Conservation (phyloP, 2,113 vertebrate species). For the Ochotona curzoniae region DNA sequence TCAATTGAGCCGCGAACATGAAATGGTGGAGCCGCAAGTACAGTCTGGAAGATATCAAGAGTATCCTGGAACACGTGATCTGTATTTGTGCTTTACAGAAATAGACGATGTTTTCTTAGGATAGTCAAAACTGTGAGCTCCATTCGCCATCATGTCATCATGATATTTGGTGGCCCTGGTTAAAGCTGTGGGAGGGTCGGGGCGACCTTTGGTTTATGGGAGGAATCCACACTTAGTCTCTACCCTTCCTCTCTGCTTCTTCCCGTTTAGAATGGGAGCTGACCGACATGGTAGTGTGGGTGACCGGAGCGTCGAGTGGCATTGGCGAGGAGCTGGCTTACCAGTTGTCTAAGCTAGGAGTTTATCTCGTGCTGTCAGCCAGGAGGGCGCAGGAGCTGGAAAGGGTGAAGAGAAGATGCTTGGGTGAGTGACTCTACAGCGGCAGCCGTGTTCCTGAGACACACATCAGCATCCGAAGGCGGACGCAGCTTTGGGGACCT, state of each 20-base stretch:
- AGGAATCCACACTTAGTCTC: background rate
- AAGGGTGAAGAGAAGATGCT: slow-evolving; percentile 91
- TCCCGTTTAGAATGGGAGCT: slow-evolving; percentile 88
- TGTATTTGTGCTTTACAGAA: background rate
- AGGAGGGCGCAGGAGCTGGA: slow-evolving; percentile 91
- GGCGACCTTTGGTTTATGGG: slow-evolving; percentile 24
- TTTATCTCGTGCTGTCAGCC: slow-evolving; percentile 92
- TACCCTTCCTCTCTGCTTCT: background rate
- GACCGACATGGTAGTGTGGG: slow-evolving; percentile 93
- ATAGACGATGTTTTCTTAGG: slow-evolving; percentile 11
- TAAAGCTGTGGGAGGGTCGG: background rate
- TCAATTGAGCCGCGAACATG: background rate
- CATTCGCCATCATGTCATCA: background rate
- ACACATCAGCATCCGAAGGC: background rate
- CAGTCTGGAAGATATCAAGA: background rate
- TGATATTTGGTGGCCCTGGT: slow-evolving; percentile 34
- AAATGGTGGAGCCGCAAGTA: background rate
- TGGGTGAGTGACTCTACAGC: slow-evolving; percentile 86
- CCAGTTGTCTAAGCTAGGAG: slow-evolving; percentile 92
- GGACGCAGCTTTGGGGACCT: background rate
- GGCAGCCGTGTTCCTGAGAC: background rate
- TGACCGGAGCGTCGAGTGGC: slow-evolving; percentile 97
- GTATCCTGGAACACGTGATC: background rate
- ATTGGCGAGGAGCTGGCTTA: slow-evolving; percentile 95
- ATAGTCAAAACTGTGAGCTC: slow-evolving; percentile 4